A percentile compares a stretch with the other conserved stretches of the same genome.
Evolutionary conservation across 2,797 vertebrate genomes (phyloP).

Genomic region (Huso huso): DNA sequence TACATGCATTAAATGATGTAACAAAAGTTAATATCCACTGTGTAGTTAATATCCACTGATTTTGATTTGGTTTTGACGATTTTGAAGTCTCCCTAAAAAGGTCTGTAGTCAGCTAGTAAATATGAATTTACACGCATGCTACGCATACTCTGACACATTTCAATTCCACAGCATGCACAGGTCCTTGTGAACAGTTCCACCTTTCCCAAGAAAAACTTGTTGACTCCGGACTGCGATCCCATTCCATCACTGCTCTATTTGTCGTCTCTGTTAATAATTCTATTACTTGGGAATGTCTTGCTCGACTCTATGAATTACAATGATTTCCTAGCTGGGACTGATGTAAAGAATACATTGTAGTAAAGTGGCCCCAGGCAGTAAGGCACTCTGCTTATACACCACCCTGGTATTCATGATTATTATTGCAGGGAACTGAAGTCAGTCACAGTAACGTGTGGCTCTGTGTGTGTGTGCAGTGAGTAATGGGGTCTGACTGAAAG

Average conservation of each 20-base stretch:
- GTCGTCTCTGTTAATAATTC: slow-evolving; percentile 8
- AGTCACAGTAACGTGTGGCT: neutral
- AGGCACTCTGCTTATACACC: neutral
- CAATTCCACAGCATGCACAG: too few relatives aligned
- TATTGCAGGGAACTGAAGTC: neutral
- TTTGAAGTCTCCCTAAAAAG: too few relatives aligned
- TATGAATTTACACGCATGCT: too few relatives aligned
- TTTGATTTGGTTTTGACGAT: too few relatives aligned
- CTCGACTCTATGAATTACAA: neutral
- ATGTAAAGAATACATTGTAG: neutral
- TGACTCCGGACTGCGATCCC: too few relatives aligned
- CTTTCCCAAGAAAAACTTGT: too few relatives aligned
- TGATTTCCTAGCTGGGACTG: neutral
- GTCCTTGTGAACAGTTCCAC: too few relatives aligned
- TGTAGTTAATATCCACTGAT: too few relatives aligned
- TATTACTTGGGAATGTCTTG: slow-evolving; percentile 5
- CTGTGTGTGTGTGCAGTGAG: neutral
- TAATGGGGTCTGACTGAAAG: neutral
- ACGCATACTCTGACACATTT: too few relatives aligned
- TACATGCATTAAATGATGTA: too few relatives aligned
- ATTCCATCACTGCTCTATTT: neutral
- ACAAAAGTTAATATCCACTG: too few relatives aligned
- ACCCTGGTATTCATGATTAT: neutral
- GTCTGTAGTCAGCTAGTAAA: too few relatives aligned
- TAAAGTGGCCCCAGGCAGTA: neutral